Evolutionary conservation across 2,888 invertebrate genomes (phyloP), one percentile per base, ranked within the genome.

Genomic region (Dione vanillae): DNA sequence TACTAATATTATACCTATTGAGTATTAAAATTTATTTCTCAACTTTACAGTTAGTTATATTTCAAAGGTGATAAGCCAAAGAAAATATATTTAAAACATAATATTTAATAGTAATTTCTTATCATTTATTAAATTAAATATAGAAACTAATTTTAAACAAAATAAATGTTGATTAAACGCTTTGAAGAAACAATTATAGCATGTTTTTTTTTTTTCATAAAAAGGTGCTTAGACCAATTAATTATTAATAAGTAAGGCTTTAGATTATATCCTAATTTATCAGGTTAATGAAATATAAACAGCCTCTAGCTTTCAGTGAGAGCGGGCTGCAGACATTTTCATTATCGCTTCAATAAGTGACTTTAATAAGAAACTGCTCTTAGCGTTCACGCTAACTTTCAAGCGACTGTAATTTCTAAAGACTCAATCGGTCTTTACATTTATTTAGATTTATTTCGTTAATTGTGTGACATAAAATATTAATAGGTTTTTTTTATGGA

Each of bases 341-440:
- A 82, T 85, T 85, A 83, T 80, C 78, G 79, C 81, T 78, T 80
- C 81, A 68, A 68, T 54, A 68, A 83, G 80, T 78, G 81, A 80
- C 79, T 84, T 80, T 81, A 81, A 81, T 82, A 81, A 80, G 79
- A 79, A 78, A 76, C 69, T 74, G 74, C 76, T 69, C 54, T 66
- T 47, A 56, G 56, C 58, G 54, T 61, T 65, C 65, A 54, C 52
- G 61, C 56, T 52, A 51, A 16, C 51, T 72, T 62, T 59, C 51
- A 65, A 65, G 67, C 37, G 62, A 16, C 52, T 65, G 67, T 59
- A 54, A 54, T 62, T 67, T 49, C 47, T 40, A 40, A 51, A 27
- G 61, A 64, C 49, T 64, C 64, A 64, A 49, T 64, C 19, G 37
- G 37, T 19, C 49, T 20, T 49, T 40, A 64, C 40, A 51, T 19